Base-by-base conservation (phyloP, 2,797 vertebrate species). In the Podarcis lilfordi region DNA sequence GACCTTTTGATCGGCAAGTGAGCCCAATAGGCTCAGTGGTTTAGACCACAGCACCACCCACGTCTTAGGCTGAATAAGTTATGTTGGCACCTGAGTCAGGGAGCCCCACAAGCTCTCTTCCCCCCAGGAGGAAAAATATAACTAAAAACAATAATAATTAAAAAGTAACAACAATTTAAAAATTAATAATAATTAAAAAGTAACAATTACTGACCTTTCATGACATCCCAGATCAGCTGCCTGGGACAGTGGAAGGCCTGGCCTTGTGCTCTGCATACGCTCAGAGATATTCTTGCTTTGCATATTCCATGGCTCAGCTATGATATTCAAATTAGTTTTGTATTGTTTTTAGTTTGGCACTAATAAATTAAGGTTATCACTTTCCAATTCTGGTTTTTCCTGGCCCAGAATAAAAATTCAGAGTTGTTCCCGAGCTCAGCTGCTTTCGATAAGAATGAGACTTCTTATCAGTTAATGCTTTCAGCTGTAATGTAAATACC, bases 381-480 rank as follows among this genome's bases (percentile, higher is more conserved):
- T 50, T 29, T 55, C 81, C 80, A 29, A 27, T 23, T 55, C 17
- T 69, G 40, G 50, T 35, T 76, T 84, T 71, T 78, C 37, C 43
- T 71, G 66, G 27, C 25, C 9, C 10, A 59, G 43, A 78, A 78
- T 78, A 69, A 87, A 75, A 81, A 74, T 75, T 37, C 37, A 88
- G 35, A 27, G 29, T 88, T 88, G 59, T 68, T 82, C 35, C 43
- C 74, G 37, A 74, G 37, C 68, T 64, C n/a, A 50, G 23, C 78
- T 80, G 55, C 68, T 64, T 68, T 89, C 29, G 55, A 29, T 84
- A 72, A 43, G 75, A 32, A 79, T 72, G 37, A 80, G 66, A 80
- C 37, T 64, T 61, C 82, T 86, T 85, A 89, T 85, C 68, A 85
- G 69, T 85, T 71, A 80, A 80, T 80, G 68, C 82, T 85, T 89